phyloP scores from a whole-genome alignment of 2,888 invertebrate genomes.

The Polyploca ridens region DNA sequence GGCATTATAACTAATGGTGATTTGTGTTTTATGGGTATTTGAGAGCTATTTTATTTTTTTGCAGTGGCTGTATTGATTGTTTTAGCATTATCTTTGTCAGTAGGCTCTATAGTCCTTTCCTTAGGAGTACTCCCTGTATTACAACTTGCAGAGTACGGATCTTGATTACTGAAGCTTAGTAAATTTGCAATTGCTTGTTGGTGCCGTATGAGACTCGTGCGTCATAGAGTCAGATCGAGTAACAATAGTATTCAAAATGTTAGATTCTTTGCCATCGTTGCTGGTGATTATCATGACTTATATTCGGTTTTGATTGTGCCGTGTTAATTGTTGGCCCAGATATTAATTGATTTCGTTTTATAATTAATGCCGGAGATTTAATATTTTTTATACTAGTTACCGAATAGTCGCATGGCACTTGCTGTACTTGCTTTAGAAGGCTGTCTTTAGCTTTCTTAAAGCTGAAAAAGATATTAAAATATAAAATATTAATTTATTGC shows the following conservation, averaged over 20 bases:
- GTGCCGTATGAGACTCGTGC: background rate
- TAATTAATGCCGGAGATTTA: background rate
- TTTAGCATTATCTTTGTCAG: no score
- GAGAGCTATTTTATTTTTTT: no score
- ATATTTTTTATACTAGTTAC: background rate
- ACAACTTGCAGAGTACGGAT: background rate
- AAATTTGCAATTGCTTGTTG: background rate
- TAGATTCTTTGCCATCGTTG: background rate
- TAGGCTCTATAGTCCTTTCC: background rate
- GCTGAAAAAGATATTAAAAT: background rate
- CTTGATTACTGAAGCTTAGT: background rate
- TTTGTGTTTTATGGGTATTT: no score
- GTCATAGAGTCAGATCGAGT: background rate
- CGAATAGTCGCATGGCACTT: background rate
- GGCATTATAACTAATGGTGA: no score
- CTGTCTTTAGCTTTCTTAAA: background rate
- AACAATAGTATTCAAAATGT: background rate
- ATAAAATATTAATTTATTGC: background rate
- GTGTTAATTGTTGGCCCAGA: background rate
- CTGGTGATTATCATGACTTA: background rate
- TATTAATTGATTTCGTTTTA: background rate
- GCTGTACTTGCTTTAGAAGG: background rate
- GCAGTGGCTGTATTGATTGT: no score
- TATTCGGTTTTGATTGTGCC: background rate
- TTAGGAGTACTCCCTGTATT: background rate